Conservation (phyloP, 2,888 invertebrate genomes). For the Euclidia mi region DNA sequence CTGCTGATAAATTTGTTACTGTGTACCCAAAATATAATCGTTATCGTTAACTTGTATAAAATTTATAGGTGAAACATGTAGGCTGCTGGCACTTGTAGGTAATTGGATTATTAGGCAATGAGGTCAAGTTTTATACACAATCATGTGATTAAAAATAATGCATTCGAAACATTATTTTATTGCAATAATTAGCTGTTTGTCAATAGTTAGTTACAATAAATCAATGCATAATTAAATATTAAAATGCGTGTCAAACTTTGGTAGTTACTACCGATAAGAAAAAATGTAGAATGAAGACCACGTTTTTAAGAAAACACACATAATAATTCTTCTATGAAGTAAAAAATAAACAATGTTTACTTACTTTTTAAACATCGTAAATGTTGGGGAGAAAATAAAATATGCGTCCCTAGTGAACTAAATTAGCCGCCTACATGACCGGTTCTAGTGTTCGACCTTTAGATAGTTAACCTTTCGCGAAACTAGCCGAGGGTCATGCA, state of each 20-base stretch:
- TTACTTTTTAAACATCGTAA: constrained; percentile 14
- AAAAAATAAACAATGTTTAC: too few species aligned
- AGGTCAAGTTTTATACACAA: background rate
- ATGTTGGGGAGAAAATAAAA: constrained; percentile 29
- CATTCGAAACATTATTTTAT: too few species aligned
- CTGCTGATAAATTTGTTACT: constrained; percentile 22
- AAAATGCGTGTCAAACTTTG: too few species aligned
- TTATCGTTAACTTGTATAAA: constrained; percentile 13
- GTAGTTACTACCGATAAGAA: too few species aligned
- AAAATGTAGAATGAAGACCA: too few species aligned
- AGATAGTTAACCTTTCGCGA: constrained; percentile 69
- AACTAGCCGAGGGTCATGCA: constrained; percentile 60
- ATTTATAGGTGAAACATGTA: constrained; percentile 2
- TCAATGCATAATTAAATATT: too few species aligned
- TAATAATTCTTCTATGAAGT: constrained; percentile 6
- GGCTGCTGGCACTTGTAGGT: constrained; percentile 5
- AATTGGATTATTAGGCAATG: constrained; percentile 18
- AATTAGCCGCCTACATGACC: constrained; percentile 63
- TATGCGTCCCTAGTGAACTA: constrained; percentile 47
- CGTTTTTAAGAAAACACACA: too few species aligned
- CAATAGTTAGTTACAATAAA: too few species aligned
- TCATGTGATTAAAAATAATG: background rate
- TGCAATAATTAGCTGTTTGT: too few species aligned
- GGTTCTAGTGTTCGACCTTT: constrained; percentile 72
- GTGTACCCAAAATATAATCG: constrained; percentile 13